phyloP scores from a whole-genome alignment of 2,113 vertebrate species.

The Coryphaenoides rupestris region DNA sequence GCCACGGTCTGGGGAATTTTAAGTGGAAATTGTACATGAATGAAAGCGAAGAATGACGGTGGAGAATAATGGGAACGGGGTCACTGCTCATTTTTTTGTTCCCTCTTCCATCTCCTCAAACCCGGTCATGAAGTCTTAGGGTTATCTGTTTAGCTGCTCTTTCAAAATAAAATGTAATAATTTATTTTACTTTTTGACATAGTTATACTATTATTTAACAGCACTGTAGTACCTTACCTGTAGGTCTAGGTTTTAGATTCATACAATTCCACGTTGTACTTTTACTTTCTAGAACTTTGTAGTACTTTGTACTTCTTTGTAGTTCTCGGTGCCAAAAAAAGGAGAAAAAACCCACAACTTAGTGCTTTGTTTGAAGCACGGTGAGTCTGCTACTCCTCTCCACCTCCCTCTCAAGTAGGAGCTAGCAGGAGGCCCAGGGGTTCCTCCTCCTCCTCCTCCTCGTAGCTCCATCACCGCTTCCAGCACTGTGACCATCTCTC shows the following conservation, averaged over 20 bases:
- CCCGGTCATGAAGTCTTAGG: constrained; percentile 31
- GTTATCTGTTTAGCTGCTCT: constrained; percentile 17
- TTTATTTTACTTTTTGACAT: neutral
- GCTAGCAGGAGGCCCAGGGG: constrained; percentile 58
- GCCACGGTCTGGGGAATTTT: constrained; percentile 67
- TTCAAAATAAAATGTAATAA: too few relatives aligned
- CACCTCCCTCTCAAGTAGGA: constrained; percentile 56
- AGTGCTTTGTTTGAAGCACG: constrained; percentile 51
- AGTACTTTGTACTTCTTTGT: constrained; percentile 13
- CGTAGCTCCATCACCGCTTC: constrained; percentile 52
- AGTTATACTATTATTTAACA: neutral
- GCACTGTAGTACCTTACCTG: neutral
- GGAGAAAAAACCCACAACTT: constrained; percentile 32
- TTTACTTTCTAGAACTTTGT: too few relatives aligned
- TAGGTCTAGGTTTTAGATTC: too few relatives aligned
- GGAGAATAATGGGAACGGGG: constrained; percentile 37
- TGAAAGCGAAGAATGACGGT: constrained; percentile 64
- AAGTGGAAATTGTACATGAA: constrained; percentile 67
- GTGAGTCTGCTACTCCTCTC: constrained; percentile 30
- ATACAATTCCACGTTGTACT: neutral
- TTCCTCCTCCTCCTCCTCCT: too few relatives aligned
- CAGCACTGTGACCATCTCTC: constrained; percentile 66
- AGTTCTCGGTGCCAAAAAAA: constrained; percentile 31
- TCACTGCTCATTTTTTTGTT: constrained; percentile 64
- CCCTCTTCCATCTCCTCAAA: constrained; percentile 38